phyloP scores from a whole-genome alignment of 2,888 invertebrate genomes.

The Metopia argyrocephala region DNA sequence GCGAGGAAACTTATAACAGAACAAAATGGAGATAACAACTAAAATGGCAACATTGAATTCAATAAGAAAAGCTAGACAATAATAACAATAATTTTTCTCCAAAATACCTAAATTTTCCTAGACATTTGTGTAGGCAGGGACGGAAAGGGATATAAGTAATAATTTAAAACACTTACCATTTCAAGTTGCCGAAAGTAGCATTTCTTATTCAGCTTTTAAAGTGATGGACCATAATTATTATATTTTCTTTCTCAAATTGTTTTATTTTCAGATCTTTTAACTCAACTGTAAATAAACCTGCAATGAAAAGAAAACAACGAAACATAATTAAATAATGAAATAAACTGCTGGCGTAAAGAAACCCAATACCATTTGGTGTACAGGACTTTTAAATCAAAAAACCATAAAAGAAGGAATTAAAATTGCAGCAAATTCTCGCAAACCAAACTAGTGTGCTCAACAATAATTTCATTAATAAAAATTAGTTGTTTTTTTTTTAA shows the following conservation, averaged over 20 bases:
- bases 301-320: constrained; percentile 31
- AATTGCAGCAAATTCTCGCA: constrained; percentile 15
- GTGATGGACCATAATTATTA: background rate
- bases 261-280: constrained; percentile 66
- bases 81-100: no score
- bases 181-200: background rate
- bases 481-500: constrained; percentile 43
- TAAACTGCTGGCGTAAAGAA: background rate
- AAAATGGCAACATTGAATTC: no score
- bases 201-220: background rate
- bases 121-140: no score
- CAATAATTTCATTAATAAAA: background rate
- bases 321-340: constrained; percentile 9
- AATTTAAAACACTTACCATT: background rate
- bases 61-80: no score
- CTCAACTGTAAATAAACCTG: constrained; percentile 71
- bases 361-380: constrained; percentile 29
- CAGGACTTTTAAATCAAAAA: constrained; percentile 26
- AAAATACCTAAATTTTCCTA: no score
- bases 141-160: no score
- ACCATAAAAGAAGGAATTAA: background rate
- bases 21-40: no score
- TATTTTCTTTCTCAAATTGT: background rate
- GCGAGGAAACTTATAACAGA: no score
- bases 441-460: constrained; percentile 41